Evolutionary conservation across 2,888 invertebrate species (phyloP), one percentile per base, ranked within the genome.

Genomic region (Lasius fuliginosus): DNA sequence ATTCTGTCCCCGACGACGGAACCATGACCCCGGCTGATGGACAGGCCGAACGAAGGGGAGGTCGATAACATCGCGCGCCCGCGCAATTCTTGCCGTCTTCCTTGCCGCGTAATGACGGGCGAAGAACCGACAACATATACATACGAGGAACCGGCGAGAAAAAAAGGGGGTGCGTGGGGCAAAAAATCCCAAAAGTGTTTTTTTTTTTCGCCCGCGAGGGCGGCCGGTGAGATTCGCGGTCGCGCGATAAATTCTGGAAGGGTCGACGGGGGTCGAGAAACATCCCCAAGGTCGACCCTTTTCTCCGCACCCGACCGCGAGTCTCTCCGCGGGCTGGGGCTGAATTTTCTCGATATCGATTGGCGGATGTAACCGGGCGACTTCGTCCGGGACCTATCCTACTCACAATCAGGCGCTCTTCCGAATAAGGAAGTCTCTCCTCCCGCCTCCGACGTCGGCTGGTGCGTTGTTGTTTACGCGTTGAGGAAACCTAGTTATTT

Each of bases 1-100:
- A 23, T 23, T 23, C 23, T 23, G 23, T 23, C 42, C 46, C 18
- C 30, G 62, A 71, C 85, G 85, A 77, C n/a, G 4, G 74, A 74
- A 75, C 27, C 62, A 53, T 64, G 76, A 83, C 84, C 85, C 74
- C 68, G 30, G 82, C 83, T 23, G 87, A 75, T 18, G 46, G 79
- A 87, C 87, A 87, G 81, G 27, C 74, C 82, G 71, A 84, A 36
- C 82, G 71, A 84, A 36, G 71, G n/a, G 82, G 85, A 90, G 89
- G 92, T 93, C 93, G 92, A 93, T 93, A 92, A 89, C 88, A 90
- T 92, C 92, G 92, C 91, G 91, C 93, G 93, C 92, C 91, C 92
- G 91, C 88, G 86, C 87, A 86, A 86, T 87, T 86, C 87, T 82
- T 85, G 86, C 86, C 84, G 81, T 86, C 82, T 86, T 65, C 84